phyloP scores from a whole-genome alignment of 2,113 vertebrate species.

The Todiramphus chloris region DNA sequence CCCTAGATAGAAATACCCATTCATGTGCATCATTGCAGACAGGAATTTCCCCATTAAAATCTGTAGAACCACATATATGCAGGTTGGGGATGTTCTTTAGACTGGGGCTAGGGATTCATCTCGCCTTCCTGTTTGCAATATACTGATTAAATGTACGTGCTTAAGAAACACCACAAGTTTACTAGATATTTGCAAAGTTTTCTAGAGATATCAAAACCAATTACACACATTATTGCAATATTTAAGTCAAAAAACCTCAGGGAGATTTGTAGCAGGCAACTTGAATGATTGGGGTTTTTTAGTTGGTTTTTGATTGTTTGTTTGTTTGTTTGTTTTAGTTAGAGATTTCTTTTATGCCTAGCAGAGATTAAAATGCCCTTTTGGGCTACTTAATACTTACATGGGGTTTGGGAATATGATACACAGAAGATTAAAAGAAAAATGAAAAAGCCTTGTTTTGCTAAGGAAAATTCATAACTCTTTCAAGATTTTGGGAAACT shows the following conservation, averaged over 20 bases:
- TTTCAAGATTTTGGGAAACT: background rate
- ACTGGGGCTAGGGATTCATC: background rate
- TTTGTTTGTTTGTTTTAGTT: too few relatives aligned
- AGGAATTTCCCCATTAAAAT: background rate
- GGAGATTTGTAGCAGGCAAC: background rate
- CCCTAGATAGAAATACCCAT: background rate
- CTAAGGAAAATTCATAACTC: background rate
- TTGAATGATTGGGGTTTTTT: background rate
- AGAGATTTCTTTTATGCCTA: background rate
- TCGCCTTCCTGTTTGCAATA: background rate
- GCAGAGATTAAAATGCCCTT: background rate
- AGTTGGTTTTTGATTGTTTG: background rate
- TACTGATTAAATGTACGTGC: background rate
- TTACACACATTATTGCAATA: background rate
- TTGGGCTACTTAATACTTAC: background rate
- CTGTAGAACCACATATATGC: background rate
- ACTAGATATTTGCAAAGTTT: background rate
- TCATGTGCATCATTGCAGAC: background rate
- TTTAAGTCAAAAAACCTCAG: background rate
- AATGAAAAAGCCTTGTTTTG: background rate
- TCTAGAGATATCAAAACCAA: background rate
- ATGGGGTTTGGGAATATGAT: too few relatives aligned
- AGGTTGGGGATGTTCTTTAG: background rate
- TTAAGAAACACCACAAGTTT: background rate
- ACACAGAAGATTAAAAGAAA: background rate